phyloP scores from a whole-genome alignment of 2,113 vertebrate genomes.

The Zosterops japonicus region DNA sequence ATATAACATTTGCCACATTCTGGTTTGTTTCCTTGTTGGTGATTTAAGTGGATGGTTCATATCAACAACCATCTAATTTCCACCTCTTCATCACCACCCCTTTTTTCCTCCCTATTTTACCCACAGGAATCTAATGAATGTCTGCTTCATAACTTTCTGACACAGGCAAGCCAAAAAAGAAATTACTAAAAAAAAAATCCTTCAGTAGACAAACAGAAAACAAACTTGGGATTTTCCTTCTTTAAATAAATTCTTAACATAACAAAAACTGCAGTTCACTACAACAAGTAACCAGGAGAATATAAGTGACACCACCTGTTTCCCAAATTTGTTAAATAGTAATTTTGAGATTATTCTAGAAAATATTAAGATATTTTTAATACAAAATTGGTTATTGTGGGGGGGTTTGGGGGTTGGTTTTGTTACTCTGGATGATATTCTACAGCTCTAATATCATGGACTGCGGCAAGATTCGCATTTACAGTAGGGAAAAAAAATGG shows the following conservation, averaged over 20 bases:
- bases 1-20: neutral
- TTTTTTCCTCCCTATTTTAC: neutral
- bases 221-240: neutral
- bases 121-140: neutral
- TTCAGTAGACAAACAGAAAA: neutral
- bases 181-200: neutral
- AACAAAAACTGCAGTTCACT: neutral
- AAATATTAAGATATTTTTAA: neutral
- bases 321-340: neutral
- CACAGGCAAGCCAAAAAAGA: neutral
- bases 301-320: neutral
- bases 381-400: neutral
- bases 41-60: neutral
- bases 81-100: neutral
- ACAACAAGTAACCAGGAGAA: neutral
- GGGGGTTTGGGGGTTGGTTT: fast-evolving
- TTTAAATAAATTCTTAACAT: neutral
- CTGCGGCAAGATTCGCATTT: neutral
- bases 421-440: neutral
- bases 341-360: neutral
- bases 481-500: neutral
- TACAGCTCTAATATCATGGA: neutral
- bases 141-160: neutral
- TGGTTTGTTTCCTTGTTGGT: neutral
- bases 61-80: neutral